Evolutionary conservation across 1,140 invertebrate species (phyloP).

Genomic region (Thalassaphorura encarpata): DNA sequence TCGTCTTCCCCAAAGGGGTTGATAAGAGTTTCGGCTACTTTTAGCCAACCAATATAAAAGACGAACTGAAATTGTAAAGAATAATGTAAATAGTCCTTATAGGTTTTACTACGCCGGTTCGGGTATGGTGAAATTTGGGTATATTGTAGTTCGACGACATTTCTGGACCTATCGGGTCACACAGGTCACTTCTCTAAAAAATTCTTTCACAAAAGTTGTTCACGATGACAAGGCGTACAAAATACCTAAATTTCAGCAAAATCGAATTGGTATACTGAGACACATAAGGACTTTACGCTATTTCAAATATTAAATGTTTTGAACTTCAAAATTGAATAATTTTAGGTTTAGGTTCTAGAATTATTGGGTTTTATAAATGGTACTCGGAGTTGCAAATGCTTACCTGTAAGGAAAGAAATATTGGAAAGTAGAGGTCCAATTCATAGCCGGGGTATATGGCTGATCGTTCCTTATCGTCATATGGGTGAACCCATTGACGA

Average conservation of each 20-base stretch:
- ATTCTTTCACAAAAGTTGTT: not conserved
- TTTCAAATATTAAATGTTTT: not conserved
- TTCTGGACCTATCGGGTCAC: too few relatives aligned
- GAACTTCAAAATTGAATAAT: not conserved
- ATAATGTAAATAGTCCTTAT: not conserved
- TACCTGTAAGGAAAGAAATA: slow-evolving; percentile 84
- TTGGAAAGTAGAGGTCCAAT: slow-evolving; percentile 81
- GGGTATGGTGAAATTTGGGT: not conserved
- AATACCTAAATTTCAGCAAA: not conserved
- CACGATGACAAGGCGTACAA: not conserved
- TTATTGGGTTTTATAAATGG: not conserved
- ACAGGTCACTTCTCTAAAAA: not conserved
- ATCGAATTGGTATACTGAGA: not conserved
- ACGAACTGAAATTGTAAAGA: slow-evolving; percentile 72
- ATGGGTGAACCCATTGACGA: slow-evolving; percentile 62
- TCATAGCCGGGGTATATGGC: slow-evolving; percentile 42
- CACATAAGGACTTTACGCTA: not conserved
- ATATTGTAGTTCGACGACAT: not conserved
- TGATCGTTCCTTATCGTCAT: slow-evolving; percentile 39
- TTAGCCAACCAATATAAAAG: slow-evolving; percentile 94
- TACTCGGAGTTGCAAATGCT: slow-evolving; percentile 14
- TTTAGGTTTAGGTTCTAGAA: not conserved
- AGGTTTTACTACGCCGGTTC: not conserved
- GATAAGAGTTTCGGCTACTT: slow-evolving; percentile 83
- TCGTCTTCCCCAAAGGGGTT: slow-evolving; percentile 92